These are phyloP conservation scores for Melanaphis sacchari DNA, from an alignment of 1,140 invertebrate species.

Conservation along the genomic window DNA sequence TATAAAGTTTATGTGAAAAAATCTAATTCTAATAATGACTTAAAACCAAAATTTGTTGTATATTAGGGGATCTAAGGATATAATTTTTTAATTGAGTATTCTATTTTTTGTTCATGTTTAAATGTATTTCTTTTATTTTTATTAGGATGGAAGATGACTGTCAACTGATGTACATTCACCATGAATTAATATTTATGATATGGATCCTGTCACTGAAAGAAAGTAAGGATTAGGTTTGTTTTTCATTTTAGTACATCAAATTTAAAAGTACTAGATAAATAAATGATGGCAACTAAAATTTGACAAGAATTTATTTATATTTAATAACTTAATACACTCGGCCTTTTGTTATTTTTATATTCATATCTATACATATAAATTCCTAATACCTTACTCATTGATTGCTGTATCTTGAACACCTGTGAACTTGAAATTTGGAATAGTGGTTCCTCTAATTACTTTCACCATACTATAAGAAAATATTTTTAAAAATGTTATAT, in stretches of 20 bases:
- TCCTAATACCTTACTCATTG: too few species aligned
- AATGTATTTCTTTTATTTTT: neutral
- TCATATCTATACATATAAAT: too few species aligned
- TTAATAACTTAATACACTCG: too few species aligned
- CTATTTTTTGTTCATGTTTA: neutral
- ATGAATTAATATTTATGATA: neutral
- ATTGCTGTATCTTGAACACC: too few species aligned
- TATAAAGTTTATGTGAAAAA: neutral
- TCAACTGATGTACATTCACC: neutral
- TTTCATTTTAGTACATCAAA: neutral
- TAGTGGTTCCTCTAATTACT: too few species aligned
- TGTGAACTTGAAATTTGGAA: too few species aligned
- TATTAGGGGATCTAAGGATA: neutral
- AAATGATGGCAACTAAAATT: too few species aligned
- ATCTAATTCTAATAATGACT: neutral
- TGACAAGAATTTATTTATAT: too few species aligned
- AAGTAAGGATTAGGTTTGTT: neutral
- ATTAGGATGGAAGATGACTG: neutral
- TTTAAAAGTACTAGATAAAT: neutral
- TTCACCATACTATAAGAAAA: too few species aligned
- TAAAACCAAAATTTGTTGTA: slow-evolving; percentile 50
- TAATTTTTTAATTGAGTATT: neutral
- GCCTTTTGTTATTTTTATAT: too few species aligned
- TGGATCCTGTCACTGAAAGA: neutral
- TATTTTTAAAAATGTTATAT: too few species aligned